A percentile compares a stretch with the other conserved stretches of the same genome.
These are phyloP conservation scores for Irena cyanogastra DNA, from an alignment of 2,113 vertebrate genomes.

Conservation along the genomic window DNA sequence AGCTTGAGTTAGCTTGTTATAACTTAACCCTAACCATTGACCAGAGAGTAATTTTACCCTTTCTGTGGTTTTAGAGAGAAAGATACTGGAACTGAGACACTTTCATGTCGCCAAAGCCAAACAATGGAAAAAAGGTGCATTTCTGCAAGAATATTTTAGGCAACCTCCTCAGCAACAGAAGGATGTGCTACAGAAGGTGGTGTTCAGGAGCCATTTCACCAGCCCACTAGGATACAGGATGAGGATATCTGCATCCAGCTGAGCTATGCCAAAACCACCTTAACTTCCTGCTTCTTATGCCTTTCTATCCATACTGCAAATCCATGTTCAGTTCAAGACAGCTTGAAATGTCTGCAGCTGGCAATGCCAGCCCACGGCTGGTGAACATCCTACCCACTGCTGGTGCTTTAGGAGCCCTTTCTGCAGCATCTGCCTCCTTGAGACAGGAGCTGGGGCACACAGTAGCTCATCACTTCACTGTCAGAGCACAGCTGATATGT, in stretches of 20 bases:
- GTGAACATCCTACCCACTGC: background rate
- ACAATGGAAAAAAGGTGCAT: background rate
- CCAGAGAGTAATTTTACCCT: background rate
- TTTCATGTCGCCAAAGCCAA: background rate
- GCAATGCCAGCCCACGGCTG: accelerated
- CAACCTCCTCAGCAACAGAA: background rate
- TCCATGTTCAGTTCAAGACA: background rate
- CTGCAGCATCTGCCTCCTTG: background rate
- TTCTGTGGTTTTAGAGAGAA: background rate
- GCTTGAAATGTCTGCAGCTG: background rate
- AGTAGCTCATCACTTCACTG: background rate
- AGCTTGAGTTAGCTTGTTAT: background rate
- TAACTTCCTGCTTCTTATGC: background rate
- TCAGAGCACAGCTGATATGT: background rate
- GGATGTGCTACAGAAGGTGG: background rate
- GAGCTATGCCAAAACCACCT: background rate
- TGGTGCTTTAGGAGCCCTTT: background rate
- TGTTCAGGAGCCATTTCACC: background rate
- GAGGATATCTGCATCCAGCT: background rate
- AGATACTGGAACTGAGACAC: background rate
- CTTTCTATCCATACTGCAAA: background rate
- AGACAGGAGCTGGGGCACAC: background rate
- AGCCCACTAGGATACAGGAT: background rate
- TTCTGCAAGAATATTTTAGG: background rate
- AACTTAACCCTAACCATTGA: background rate